Conservation (phyloP, 2,888 invertebrate species). For the Phorcus lineatus region DNA sequence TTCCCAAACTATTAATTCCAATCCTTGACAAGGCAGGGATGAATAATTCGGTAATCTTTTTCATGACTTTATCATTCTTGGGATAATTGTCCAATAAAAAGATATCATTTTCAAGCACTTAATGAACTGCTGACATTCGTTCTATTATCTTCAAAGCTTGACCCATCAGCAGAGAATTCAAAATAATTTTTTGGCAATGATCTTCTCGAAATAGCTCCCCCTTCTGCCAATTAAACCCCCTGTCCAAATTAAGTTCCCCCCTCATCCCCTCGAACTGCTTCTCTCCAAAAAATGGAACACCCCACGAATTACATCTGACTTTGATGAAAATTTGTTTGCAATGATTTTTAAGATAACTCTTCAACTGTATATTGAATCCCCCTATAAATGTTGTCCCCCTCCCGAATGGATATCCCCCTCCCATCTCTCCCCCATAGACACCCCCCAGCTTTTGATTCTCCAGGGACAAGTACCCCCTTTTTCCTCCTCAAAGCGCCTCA, state of each 20-base stretch:
- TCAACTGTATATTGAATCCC: neutral
- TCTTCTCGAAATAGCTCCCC: no score
- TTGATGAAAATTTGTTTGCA: no score
- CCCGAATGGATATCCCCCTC: neutral
- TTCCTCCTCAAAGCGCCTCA: neutral
- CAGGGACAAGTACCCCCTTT: neutral
- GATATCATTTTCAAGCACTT: constrained; percentile 13
- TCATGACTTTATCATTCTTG: constrained; percentile 14
- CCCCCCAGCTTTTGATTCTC: neutral
- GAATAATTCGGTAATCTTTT: neutral
- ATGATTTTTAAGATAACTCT: no score
- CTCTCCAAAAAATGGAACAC: no score
- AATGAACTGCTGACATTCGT: constrained; percentile 16
- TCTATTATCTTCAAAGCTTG: neutral
- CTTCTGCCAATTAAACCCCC: no score
- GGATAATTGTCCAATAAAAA: constrained; percentile 22
- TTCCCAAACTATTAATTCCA: neutral
- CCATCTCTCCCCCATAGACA: neutral
- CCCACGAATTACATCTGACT: no score
- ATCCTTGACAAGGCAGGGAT: neutral
- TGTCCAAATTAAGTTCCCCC: no score
- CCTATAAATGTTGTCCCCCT: no score
- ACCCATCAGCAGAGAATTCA: neutral
- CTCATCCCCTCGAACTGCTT: no score
- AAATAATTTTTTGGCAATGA: no score